Conservation (phyloP, 1,140 invertebrate species). For the Drosophila bocqueti region DNA sequence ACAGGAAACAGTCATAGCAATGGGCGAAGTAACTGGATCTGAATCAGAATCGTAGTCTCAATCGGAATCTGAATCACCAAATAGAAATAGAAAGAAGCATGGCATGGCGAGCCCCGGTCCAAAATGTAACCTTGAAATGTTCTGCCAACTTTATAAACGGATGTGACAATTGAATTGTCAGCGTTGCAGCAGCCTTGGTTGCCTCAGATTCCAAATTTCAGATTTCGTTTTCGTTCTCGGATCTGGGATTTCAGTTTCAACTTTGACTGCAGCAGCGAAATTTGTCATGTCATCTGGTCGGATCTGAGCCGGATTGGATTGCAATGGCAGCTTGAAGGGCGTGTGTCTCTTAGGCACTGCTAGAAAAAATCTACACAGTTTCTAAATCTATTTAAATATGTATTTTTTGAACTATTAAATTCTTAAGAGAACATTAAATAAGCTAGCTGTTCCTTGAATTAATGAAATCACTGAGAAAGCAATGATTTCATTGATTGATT, state of each 20-base stretch:
- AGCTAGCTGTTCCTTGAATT: neutral
- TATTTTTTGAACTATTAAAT: neutral
- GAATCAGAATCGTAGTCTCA: neutral
- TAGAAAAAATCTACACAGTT: neutral
- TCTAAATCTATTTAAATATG: neutral
- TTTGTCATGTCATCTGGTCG: slow-evolving; percentile 54
- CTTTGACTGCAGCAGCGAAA: slow-evolving; percentile 50
- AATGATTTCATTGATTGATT: neutral
- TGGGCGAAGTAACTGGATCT: slow-evolving; percentile 28
- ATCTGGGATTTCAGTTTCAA: slow-evolving; percentile 34
- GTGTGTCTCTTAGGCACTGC: slow-evolving; percentile 14
- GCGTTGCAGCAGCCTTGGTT: slow-evolving; percentile 4
- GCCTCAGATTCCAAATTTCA: slow-evolving; percentile 13
- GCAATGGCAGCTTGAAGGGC: slow-evolving; percentile 22
- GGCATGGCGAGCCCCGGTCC: neutral
- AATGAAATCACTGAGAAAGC: neutral
- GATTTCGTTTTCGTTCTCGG: slow-evolving; percentile 2
- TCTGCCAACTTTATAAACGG: slow-evolving; percentile 58
- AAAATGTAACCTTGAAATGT: slow-evolving; percentile 55
- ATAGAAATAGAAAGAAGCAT: slow-evolving; percentile 28
- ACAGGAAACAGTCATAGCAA: slow-evolving; percentile 43
- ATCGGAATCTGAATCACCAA: slow-evolving; percentile 16
- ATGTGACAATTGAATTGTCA: slow-evolving; percentile 62
- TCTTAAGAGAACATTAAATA: neutral
- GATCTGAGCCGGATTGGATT: slow-evolving; percentile 31